Percentiles rank a stretch among this genome's conserved stretches.
Evolutionary conservation across 1,140 invertebrate species (phyloP).

Genomic region (Carcinoscorpius rotundicauda): DNA sequence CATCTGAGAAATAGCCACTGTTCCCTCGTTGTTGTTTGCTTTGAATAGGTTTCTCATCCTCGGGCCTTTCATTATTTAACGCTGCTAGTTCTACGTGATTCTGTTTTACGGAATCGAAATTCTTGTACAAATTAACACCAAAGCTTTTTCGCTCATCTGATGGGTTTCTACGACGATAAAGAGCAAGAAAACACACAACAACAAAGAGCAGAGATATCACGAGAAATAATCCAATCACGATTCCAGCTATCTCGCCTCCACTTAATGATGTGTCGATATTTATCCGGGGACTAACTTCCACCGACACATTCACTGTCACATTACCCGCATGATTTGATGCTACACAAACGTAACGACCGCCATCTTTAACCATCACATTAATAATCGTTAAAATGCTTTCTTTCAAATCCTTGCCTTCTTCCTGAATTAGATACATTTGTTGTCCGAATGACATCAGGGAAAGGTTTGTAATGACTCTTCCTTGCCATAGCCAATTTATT

Average conservation of each 20-base stretch:
- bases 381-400: constrained; percentile 66
- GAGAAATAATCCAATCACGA: constrained; percentile 65
- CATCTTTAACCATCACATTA: constrained; percentile 73
- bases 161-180: constrained; percentile 18
- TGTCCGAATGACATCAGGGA: constrained; percentile 36
- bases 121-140: constrained; percentile 14
- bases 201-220: constrained; percentile 61
- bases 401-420: constrained; percentile 55
- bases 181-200: constrained; percentile 38
- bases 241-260: constrained; percentile 67
- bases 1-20: no score
- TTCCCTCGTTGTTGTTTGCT: no score
- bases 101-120: constrained; percentile 17
- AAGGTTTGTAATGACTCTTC: constrained; percentile 61
- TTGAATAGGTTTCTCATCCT: no score
- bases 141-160: constrained; percentile 12
- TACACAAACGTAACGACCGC: constrained; percentile 77
- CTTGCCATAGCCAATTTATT: constrained; percentile 79
- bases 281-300: constrained; percentile 55
- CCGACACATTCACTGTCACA: constrained; percentile 79
- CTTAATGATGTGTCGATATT: constrained; percentile 59
- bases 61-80: neutral
- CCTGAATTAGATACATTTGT: constrained; percentile 63
- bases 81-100: constrained; percentile 7
- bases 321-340: constrained; percentile 82